Percentiles rank a stretch among this genome's conserved stretches.
Conservation (phyloP, 2,113 vertebrate species). For the Pandion haliaetus region DNA sequence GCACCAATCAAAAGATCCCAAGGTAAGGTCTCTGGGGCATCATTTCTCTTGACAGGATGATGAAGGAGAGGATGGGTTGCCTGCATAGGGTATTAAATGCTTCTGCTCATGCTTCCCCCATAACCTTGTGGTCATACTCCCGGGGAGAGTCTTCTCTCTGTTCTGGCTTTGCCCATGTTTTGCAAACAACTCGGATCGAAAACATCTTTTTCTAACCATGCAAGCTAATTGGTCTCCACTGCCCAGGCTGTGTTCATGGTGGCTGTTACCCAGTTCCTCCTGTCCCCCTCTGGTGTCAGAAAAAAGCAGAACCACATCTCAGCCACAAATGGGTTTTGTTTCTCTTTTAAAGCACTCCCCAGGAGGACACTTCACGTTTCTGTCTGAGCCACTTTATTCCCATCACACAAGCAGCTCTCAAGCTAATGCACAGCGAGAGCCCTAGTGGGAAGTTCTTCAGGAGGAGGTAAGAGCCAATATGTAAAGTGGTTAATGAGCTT, state of each 20-base stretch:
- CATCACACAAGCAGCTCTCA: not conserved
- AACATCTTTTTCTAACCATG: not conserved
- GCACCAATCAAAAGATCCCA: not conserved
- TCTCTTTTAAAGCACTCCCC: not conserved
- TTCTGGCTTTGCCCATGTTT: not conserved
- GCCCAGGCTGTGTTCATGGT: not conserved
- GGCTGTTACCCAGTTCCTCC: not conserved
- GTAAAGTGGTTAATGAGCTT: constrained; percentile 14
- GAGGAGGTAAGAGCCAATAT: not conserved
- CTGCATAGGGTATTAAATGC: not conserved
- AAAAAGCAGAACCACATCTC: not conserved
- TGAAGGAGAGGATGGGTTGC: not conserved
- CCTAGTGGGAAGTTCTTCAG: not conserved
- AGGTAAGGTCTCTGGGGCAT: not conserved
- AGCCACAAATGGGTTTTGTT: not conserved
- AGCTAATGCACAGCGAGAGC: not conserved
- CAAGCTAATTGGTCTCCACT: not conserved
- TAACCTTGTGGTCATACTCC: not conserved
- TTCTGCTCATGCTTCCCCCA: not conserved
- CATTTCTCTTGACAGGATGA: not conserved
- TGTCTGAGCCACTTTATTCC: not conserved
- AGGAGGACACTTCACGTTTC: not conserved
- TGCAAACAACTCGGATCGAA: not conserved
- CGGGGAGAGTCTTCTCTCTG: not conserved
- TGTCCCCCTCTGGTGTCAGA: not conserved